phyloP scores from a whole-genome alignment of 2,113 vertebrate genomes.

The Strix aluco region DNA sequence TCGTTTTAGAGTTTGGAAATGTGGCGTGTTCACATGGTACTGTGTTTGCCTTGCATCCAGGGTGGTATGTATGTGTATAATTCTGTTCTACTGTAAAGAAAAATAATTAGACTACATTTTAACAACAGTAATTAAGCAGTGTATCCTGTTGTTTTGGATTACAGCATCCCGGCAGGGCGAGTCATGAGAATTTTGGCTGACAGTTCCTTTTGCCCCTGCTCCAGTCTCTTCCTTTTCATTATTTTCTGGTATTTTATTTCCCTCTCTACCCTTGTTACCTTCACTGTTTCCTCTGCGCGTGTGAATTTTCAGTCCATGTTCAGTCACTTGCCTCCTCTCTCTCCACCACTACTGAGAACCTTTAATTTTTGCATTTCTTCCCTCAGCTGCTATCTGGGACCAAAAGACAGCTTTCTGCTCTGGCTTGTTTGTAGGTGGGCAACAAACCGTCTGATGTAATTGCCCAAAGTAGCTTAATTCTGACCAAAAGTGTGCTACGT shows the following conservation, averaged over 20 bases:
- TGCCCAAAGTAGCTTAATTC: neutral
- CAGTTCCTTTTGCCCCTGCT: neutral
- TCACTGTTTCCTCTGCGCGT: neutral
- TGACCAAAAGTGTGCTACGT: neutral
- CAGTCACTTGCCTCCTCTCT: neutral
- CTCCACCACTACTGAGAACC: neutral
- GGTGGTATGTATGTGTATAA: neutral
- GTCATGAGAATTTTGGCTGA: neutral
- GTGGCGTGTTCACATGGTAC: neutral
- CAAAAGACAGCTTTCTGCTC: neutral
- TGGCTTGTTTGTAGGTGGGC: neutral
- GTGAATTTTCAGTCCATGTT: neutral
- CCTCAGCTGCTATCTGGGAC: neutral
- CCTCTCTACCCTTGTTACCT: neutral
- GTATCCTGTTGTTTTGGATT: slow-evolving; percentile 2
- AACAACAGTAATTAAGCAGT: neutral
- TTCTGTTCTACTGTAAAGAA: neutral
- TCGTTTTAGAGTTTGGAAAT: slow-evolving; percentile 45
- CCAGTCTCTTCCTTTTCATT: neutral
- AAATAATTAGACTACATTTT: neutral
- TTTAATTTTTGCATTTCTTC: neutral
- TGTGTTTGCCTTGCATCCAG: neutral
- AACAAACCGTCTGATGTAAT: neutral
- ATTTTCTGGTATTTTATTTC: neutral
- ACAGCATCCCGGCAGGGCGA: neutral